Conservation (phyloP, 2,113 vertebrate genomes). For the Cathartes aura region DNA sequence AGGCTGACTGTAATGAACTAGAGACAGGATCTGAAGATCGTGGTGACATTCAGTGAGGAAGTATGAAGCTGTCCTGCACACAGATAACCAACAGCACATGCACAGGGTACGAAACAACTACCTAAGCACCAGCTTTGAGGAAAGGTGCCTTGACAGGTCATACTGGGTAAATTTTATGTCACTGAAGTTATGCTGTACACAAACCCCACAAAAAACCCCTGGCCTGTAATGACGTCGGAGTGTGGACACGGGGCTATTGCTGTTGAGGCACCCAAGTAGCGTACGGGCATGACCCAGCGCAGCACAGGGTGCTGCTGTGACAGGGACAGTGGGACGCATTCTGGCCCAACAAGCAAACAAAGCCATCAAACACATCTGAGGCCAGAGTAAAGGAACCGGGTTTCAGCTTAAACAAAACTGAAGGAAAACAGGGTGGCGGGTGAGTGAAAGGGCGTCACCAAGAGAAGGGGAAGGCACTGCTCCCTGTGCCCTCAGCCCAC, state of each 20-base stretch:
- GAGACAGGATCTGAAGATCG: not conserved
- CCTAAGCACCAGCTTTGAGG: not conserved
- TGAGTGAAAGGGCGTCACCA: rapidly evolving
- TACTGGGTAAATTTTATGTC: rapidly evolving
- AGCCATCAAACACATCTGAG: not conserved
- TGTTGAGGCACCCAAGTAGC: rapidly evolving
- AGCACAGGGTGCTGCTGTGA: rapidly evolving
- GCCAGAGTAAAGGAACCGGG: not conserved
- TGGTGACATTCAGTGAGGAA: not conserved
- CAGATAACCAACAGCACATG: not conserved
- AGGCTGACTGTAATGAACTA: not conserved
- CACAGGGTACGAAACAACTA: not conserved
- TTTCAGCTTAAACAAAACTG: not conserved
- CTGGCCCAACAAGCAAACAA: not conserved
- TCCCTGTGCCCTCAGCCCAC: not conserved
- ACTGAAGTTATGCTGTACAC: not conserved
- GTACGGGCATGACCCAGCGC: rapidly evolving
- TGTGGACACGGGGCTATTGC: rapidly evolving
- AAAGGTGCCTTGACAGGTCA: not conserved
- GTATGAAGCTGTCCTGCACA: rapidly evolving
- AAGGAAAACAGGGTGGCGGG: no score
- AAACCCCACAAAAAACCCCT: rapidly evolving
- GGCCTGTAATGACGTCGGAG: rapidly evolving
- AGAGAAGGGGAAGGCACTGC: not conserved
- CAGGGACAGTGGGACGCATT: rapidly evolving